Percentiles rank a stretch among this genome's conserved stretches.
These are phyloP conservation scores for Marisa cornuarietis DNA, from an alignment of 1,140 invertebrate species.

Conservation along the genomic window DNA sequence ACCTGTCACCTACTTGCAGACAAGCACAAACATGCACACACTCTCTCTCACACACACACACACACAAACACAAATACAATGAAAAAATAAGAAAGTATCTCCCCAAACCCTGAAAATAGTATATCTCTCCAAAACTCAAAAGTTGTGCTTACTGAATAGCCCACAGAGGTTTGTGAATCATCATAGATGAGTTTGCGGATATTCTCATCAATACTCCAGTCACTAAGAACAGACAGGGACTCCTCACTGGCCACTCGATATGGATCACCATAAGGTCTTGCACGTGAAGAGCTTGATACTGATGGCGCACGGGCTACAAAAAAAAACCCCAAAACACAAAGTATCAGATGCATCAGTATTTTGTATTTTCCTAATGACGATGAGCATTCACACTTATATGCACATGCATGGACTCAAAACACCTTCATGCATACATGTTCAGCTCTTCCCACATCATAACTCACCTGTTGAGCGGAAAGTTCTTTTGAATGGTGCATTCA, in stretches of 20 bases:
- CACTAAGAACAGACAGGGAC: slow-evolving; percentile 56
- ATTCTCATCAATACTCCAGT: slow-evolving; percentile 60
- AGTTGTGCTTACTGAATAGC: slow-evolving; percentile 22
- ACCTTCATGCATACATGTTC: slow-evolving; percentile 17
- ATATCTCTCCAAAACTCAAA: neutral
- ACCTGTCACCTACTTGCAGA: too few species aligned
- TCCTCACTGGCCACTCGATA: slow-evolving; percentile 43
- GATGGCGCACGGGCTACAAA: slow-evolving; percentile 8
- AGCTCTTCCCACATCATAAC: neutral
- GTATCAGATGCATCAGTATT: too few species aligned
- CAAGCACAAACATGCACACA: neutral
- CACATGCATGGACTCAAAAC: too few species aligned
- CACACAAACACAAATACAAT: neutral
- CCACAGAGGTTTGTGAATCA: slow-evolving; percentile 41
- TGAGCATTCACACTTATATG: too few species aligned
- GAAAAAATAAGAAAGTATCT: neutral
- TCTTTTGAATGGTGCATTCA: slow-evolving; percentile 45
- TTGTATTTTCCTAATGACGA: too few species aligned
- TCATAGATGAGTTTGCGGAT: slow-evolving; percentile 58
- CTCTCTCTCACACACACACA: too few species aligned
- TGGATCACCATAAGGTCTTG: slow-evolving; percentile 58
- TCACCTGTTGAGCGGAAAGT: slow-evolving; percentile 15
- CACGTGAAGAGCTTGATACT: slow-evolving; percentile 23
- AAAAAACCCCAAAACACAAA: neutral
- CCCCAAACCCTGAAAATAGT: neutral